These are phyloP conservation scores for Tetramorium bicarinatum DNA, from an alignment of 2,888 invertebrate genomes.

Conservation along the genomic window DNA sequence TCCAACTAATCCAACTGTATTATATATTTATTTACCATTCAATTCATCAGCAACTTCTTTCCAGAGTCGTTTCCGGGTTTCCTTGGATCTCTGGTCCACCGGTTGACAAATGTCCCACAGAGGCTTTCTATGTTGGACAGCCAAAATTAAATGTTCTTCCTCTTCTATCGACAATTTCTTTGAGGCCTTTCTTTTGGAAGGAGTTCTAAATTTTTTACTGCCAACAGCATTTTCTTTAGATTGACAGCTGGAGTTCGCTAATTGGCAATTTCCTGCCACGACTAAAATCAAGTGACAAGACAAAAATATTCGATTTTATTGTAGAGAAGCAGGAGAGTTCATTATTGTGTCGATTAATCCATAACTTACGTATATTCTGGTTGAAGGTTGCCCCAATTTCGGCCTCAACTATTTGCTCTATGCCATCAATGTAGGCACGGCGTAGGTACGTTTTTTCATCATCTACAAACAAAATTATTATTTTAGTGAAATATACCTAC, in stretches of 20 bases:
- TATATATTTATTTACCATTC: too few relatives aligned
- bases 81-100: not conserved
- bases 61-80: too few relatives aligned
- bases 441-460: too few relatives aligned
- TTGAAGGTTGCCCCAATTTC: too few relatives aligned
- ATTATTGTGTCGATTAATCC: not conserved
- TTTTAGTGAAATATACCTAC: too few relatives aligned
- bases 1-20: too few relatives aligned
- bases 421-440: too few relatives aligned
- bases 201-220: not conserved
- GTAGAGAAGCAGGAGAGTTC: not conserved
- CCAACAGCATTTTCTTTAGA: not conserved
- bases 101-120: conserved; percentile 1
- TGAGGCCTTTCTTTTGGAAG: conserved; percentile 7
- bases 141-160: conserved; percentile 10
- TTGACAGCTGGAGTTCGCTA: conserved; percentile 1
- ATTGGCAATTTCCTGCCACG: conserved; percentile 18
- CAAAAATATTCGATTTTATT: conserved; percentile 5
- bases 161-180: conserved; percentile 7
- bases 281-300: conserved; percentile 12
- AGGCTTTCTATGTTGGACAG: not conserved
- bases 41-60: too few relatives aligned
- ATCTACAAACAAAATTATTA: too few relatives aligned
- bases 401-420: too few relatives aligned
- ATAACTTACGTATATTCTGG: too few relatives aligned